Evolutionary conservation across 92 coral and sea anemone genomes (phyloP).

Genomic region (Parazoanthus swiftii): DNA sequence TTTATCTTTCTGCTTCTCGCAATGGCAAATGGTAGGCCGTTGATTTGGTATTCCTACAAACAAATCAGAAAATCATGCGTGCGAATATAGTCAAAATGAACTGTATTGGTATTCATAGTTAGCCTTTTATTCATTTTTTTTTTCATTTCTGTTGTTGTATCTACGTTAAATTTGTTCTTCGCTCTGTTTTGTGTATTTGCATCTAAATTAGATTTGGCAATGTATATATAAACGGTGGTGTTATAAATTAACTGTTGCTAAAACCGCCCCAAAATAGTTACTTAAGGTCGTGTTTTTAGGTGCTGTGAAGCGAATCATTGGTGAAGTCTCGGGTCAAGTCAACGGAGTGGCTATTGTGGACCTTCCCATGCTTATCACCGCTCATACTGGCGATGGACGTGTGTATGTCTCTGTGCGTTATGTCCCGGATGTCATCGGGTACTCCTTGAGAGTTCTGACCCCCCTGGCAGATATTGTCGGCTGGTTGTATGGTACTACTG

Average conservation of each 20-base stretch:
- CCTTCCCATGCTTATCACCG: slow-evolving; percentile 59
- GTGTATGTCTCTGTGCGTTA: slow-evolving; percentile 66
- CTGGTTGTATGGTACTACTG: slow-evolving; percentile 71
- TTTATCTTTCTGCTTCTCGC: not conserved
- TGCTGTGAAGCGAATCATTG: slow-evolving; percentile 65
- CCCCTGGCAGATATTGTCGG: slow-evolving; percentile 72
- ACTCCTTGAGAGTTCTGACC: slow-evolving; percentile 59
- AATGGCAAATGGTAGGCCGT: not conserved
- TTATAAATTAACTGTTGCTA: too few relatives aligned
- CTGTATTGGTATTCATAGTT: too few relatives aligned
- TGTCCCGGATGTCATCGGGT: slow-evolving; percentile 65
- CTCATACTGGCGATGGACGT: slow-evolving; percentile 71
- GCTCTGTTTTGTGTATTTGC: too few relatives aligned
- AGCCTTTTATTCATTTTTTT: too few relatives aligned
- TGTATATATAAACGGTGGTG: too few relatives aligned
- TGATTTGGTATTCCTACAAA: too few relatives aligned
- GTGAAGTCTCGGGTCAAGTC: slow-evolving; percentile 67
- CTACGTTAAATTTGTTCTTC: too few relatives aligned
- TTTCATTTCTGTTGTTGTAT: too few relatives aligned
- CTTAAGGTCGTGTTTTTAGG: slow-evolving; percentile 43
- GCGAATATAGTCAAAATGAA: too few relatives aligned
- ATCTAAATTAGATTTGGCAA: too few relatives aligned
- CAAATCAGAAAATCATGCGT: too few relatives aligned
- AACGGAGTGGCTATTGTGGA: slow-evolving; percentile 50
- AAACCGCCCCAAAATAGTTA: not conserved